These are phyloP conservation scores for Polyploca ridens DNA, from an alignment of 2,888 invertebrate genomes.

Conservation along the genomic window DNA sequence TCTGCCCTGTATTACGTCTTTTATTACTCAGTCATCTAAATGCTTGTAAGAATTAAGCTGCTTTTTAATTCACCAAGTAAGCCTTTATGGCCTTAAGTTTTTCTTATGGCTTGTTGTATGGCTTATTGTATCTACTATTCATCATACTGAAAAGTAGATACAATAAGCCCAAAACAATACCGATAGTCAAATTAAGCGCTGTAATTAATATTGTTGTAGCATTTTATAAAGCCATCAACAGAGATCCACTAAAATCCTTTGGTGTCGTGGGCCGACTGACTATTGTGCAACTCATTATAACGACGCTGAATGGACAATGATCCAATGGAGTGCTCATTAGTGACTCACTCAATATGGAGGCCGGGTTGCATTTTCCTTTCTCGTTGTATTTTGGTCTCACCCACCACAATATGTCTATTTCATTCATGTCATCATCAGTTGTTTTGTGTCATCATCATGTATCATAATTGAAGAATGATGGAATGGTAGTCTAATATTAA, in stretches of 20 bases:
- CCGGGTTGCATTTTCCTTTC: conserved; percentile 21
- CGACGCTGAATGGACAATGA: conserved; percentile 65
- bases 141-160: no score
- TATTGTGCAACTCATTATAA: conserved; percentile 46
- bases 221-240: neutral
- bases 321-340: conserved; percentile 61
- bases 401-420: neutral
- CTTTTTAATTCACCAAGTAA: no score
- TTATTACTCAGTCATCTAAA: no score
- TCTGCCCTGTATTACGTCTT: no score
- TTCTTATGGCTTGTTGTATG: no score
- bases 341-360: conserved; percentile 58
- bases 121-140: no score
- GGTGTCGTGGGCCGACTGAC: conserved; percentile 30
- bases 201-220: neutral
- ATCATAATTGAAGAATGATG: neutral
- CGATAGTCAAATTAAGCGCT: neutral
- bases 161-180: no score
- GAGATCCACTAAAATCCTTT: neutral
- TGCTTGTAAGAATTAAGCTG: no score
- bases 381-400: neutral
- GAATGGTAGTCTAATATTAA: neutral
- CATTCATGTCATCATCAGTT: neutral
- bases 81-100: no score
- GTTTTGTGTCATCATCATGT: neutral